Conservation (phyloP, 2,113 vertebrate genomes). For the Carlito syrichta region DNA sequence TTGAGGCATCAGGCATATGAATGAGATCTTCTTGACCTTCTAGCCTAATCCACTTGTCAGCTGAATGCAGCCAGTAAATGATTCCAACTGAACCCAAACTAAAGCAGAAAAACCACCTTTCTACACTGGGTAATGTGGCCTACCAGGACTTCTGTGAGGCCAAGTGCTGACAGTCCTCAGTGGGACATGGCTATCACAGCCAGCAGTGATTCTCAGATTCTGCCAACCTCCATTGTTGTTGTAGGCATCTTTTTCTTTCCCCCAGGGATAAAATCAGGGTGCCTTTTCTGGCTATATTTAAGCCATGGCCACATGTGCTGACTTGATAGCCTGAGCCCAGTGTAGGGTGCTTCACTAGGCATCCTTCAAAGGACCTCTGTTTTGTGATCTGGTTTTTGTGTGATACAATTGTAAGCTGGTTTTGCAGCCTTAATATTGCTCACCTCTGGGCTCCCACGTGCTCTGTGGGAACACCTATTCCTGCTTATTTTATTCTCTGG, state of each 20-base stretch:
- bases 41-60: not conserved
- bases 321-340: not conserved
- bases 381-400: too few relatives aligned
- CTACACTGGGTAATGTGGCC: not conserved
- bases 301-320: not conserved
- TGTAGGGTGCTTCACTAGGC: not conserved
- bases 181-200: fast-evolving
- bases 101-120: not conserved
- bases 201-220: not conserved
- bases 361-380: not conserved
- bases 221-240: not conserved
- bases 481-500: not conserved
- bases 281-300: not conserved
- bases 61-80: not conserved
- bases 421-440: not conserved
- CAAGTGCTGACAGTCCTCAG: fast-evolving
- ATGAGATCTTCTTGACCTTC: not conserved
- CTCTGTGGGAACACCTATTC: not conserved
- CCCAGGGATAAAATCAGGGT: not conserved
- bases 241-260: not conserved
- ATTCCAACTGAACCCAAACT: not conserved
- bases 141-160: not conserved
- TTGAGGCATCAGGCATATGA: not conserved
- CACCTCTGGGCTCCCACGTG: not conserved
- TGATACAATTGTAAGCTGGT: too few relatives aligned